Percentiles rank a stretch among this genome's conserved stretches.
Conservation (phyloP, 2,888 invertebrate genomes). For the Pachliopta kotzebuea region DNA sequence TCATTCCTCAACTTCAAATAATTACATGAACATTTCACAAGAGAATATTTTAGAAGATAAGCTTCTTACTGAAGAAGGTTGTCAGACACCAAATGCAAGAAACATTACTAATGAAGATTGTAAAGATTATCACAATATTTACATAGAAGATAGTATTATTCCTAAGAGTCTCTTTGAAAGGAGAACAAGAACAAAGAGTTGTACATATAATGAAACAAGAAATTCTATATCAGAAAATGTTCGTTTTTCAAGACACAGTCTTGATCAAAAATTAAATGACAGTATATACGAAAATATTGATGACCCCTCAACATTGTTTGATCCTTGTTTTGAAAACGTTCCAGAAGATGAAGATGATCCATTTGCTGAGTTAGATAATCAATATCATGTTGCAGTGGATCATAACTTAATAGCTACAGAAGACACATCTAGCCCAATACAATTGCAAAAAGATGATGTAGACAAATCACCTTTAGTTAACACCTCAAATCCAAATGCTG, state of each 20-base stretch:
- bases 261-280: conserved; percentile 30
- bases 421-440: conserved; percentile 40
- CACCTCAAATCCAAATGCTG: conserved; percentile 25
- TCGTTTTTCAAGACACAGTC: conserved; percentile 32
- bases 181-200: conserved; percentile 39
- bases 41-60: conserved; percentile 27
- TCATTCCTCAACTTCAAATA: conserved; percentile 21
- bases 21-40: conserved; percentile 31
- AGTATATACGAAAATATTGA: conserved; percentile 34
- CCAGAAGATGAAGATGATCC: conserved; percentile 61
- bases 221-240: conserved; percentile 36
- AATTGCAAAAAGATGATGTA: conserved; percentile 27
- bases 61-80: conserved; percentile 6
- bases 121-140: conserved; percentile 34
- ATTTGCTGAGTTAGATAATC: conserved; percentile 70
- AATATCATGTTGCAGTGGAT: conserved; percentile 75
- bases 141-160: conserved; percentile 32
- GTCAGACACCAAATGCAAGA: conserved; percentile 29
- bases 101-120: conserved; percentile 34
- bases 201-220: conserved; percentile 37
- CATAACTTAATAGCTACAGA: conserved; percentile 63
- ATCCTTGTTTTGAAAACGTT: conserved; percentile 49
- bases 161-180: conserved; percentile 50
- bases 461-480: conserved; percentile 33
- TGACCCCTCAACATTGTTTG: conserved; percentile 49